Conservation (phyloP, 2,888 invertebrate genomes). For the Asteroscopus sphinx region DNA sequence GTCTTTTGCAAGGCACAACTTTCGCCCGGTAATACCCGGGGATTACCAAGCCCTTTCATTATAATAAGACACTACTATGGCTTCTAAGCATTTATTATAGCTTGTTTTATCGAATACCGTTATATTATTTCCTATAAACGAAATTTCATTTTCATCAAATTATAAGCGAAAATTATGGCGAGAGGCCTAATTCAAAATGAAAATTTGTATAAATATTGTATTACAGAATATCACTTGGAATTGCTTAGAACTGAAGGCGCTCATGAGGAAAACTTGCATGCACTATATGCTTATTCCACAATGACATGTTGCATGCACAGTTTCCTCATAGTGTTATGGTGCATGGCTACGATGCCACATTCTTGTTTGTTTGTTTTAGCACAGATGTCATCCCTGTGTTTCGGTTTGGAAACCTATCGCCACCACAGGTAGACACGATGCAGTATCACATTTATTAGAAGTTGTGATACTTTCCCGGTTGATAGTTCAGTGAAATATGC, state of each 20-base stretch:
- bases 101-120: not conserved
- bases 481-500: no score
- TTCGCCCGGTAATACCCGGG: constrained; percentile 24
- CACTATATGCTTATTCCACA: not conserved
- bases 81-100: not conserved
- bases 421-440: no score
- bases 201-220: no score
- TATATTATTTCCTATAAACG: no score
- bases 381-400: no score
- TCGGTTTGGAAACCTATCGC: no score
- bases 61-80: not conserved
- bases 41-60: not conserved
- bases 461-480: no score
- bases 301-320: not conserved
- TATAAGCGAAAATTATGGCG: no score
- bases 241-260: not conserved
- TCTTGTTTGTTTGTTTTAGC: no score
- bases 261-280: not conserved
- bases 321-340: not conserved
- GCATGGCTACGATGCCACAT: no score
- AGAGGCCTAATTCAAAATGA: no score
- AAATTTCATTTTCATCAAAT: not conserved
- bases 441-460: no score
- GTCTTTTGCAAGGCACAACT: constrained; percentile 44
- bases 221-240: not conserved